A percentile compares a stretch with the other conserved stretches of the same genome.
phyloP scores from a whole-genome alignment of 2,113 vertebrate species.

The Zingel zingel region DNA sequence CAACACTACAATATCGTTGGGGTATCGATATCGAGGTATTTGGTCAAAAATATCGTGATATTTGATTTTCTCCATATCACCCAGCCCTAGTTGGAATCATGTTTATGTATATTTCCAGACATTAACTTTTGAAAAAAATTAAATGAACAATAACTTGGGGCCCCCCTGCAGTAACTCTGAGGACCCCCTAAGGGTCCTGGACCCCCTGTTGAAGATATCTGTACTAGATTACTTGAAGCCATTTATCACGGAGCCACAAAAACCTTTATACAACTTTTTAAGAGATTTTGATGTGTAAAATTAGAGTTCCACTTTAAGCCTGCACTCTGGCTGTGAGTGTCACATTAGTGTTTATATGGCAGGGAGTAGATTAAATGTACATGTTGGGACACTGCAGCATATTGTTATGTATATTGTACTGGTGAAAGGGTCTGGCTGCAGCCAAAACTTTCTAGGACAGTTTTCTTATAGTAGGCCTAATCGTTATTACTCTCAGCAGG shows the following conservation, averaged over 20 bases:
- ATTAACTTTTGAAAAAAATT: no score
- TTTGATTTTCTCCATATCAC: no score
- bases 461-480: background rate
- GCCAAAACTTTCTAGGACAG: background rate
- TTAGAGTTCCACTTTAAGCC: background rate
- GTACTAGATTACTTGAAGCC: no score
- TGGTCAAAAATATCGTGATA: no score
- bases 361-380: background rate
- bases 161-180: no score
- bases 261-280: background rate
- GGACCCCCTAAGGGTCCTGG: no score
- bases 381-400: background rate
- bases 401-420: background rate
- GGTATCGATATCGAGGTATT: no score
- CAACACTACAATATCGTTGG: no score
- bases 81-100: no score
- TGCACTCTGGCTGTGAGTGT: background rate
- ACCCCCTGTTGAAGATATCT: no score
- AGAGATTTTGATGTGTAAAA: background rate
- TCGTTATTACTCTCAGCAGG: slow-evolving; percentile 43
- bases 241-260: background rate
- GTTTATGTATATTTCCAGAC: no score
- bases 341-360: background rate
- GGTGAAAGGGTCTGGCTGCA: background rate
- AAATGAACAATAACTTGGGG: no score